Conservation (phyloP, 2,797 vertebrate species). For the Nannoperca obscura region DNA sequence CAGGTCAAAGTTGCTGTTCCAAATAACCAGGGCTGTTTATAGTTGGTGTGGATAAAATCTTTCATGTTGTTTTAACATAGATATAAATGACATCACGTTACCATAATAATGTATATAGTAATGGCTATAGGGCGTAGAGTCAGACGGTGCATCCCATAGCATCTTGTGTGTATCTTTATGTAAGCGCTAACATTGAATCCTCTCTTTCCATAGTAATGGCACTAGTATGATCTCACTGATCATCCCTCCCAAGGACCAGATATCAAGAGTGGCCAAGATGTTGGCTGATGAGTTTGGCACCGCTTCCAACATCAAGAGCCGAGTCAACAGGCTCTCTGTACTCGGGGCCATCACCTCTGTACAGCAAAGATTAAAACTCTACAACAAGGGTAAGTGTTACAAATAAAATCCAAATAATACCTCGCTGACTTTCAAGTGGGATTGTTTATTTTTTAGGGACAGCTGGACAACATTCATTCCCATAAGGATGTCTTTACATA, state of each 20-base stretch:
- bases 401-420: slow-evolving; percentile 1
- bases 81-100: neutral
- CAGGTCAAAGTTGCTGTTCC: neutral
- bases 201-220: slow-evolving; percentile 90
- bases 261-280: slow-evolving; percentile 99
- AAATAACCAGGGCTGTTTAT: neutral
- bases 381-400: slow-evolving; percentile 95
- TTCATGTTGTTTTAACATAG: neutral
- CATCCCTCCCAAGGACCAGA: slow-evolving; percentile 99
- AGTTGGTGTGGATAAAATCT: fast-evolving
- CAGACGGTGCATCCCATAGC: neutral
- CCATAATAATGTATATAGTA: no score
- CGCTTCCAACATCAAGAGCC: slow-evolving; percentile 98
- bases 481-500: neutral
- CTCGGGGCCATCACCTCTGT: slow-evolving; percentile 99
- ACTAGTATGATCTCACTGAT: slow-evolving; percentile 99
- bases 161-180: neutral
- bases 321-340: slow-evolving; percentile 99
- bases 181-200: slow-evolving; percentile 23
- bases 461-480: neutral
- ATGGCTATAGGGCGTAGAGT: neutral
- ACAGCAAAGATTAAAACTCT: slow-evolving; percentile 99
- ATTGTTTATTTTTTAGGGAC: neutral
- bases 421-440: neutral
- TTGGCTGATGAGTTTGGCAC: slow-evolving; percentile 99